These are phyloP conservation scores for Eurytoma adleriae DNA, from an alignment of 2,888 invertebrate species.

Conservation along the genomic window DNA sequence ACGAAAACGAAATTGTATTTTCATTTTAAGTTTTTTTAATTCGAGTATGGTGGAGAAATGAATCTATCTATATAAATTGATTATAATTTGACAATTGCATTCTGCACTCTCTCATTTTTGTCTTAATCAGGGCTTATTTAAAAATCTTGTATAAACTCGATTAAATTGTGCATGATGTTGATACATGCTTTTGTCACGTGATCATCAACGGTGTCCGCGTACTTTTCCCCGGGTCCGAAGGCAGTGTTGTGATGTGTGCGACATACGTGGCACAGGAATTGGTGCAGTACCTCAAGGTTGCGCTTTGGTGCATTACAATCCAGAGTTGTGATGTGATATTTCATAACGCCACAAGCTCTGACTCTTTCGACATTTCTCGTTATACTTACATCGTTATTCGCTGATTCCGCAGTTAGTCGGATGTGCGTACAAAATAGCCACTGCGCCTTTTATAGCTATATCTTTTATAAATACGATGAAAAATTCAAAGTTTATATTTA, in stretches of 20 bases:
- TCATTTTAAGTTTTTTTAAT: no score
- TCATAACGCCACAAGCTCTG: constrained; percentile 16
- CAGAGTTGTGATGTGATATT: constrained; percentile 19
- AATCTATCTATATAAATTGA: no score
- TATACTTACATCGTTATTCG: constrained; percentile 7
- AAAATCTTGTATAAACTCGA: no score
- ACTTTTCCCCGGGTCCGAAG: background rate
- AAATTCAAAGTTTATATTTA: no score
- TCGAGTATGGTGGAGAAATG: no score
- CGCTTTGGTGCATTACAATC: constrained; percentile 31
- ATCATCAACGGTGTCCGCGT: no score
- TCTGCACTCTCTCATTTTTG: no score
- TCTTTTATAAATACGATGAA: no score
- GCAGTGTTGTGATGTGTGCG: background rate
- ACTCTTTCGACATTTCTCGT: constrained; percentile 4
- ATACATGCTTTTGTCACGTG: background rate
- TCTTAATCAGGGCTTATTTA: no score
- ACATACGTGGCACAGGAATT: constrained; percentile 32
- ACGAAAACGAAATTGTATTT: no score
- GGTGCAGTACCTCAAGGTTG: constrained; percentile 53
- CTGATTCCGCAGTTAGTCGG: background rate
- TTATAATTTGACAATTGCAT: no score
- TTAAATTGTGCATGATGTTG: background rate
- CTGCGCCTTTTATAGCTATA: no score
- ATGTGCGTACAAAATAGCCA: background rate